phyloP scores from a whole-genome alignment of 1,140 invertebrate species.

The Neodiprion fabricii region DNA sequence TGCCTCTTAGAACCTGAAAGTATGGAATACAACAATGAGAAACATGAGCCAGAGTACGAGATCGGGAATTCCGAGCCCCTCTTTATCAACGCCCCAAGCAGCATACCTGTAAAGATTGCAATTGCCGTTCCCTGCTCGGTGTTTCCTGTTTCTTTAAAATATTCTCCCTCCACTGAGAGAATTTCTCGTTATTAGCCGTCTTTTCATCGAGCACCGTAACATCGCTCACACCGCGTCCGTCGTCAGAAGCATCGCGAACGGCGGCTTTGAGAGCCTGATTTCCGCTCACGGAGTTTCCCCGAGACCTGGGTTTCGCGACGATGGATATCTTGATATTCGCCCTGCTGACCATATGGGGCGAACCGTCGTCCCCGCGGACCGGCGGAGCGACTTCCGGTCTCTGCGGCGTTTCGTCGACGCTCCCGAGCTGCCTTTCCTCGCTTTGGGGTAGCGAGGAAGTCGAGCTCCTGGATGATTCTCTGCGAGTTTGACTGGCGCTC shows the following conservation, averaged over 20 bases:
- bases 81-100: background rate
- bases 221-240: background rate
- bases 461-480: too few relatives aligned
- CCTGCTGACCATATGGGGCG: too few relatives aligned
- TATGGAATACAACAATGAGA: constrained; percentile 19
- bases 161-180: constrained; percentile 53
- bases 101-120: constrained; percentile 53
- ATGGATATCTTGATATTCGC: background rate
- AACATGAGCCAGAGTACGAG: background rate
- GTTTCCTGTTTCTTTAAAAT: constrained; percentile 48
- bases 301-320: background rate
- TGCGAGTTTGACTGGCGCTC: constrained; percentile 25
- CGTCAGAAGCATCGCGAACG: background rate
- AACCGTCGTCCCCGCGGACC: background rate
- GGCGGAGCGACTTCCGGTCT: constrained; percentile 11
- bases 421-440: background rate
- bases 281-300: background rate
- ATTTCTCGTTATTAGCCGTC: constrained; percentile 43
- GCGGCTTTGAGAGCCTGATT: background rate
- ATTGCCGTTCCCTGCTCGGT: constrained; percentile 47
- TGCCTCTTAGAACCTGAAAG: constrained; percentile 57
- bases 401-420: background rate
- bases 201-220: background rate
- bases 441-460: too few relatives aligned
- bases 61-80: background rate